A percentile compares a stretch with the other conserved stretches of the same genome.
Evolutionary conservation across 2,113 vertebrate genomes (phyloP).

Genomic region (Carlito syrichta): DNA sequence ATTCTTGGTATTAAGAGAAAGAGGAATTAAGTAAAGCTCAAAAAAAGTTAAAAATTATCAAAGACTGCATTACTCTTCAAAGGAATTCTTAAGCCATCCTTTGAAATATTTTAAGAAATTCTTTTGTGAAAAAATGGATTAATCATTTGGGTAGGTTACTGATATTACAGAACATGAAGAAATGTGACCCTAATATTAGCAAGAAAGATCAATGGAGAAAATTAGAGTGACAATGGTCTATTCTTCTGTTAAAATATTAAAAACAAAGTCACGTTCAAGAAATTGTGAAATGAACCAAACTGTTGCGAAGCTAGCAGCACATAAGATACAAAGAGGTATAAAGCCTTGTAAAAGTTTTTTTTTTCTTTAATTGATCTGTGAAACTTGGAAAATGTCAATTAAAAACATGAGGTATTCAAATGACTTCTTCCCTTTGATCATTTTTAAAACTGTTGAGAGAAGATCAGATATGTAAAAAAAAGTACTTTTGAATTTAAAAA

Average conservation of each 20-base stretch:
- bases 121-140: background rate
- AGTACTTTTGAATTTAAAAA: background rate
- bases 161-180: background rate
- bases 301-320: background rate
- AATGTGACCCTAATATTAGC: background rate
- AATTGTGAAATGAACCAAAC: background rate
- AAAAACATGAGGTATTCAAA: background rate
- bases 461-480: background rate
- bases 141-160: background rate
- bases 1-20: background rate
- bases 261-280: background rate
- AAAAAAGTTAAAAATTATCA: slow-evolving; percentile 27
- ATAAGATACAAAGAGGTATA: background rate
- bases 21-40: slow-evolving; percentile 33
- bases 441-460: background rate
- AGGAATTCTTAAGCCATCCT: slow-evolving; percentile 29
- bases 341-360: background rate
- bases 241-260: background rate
- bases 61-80: slow-evolving; percentile 28
- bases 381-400: background rate
- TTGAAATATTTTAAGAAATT: slow-evolving; percentile 1
- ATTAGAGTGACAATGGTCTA: background rate
- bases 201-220: slow-evolving; percentile 26
- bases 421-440: background rate
- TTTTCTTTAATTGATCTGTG: too few relatives aligned